A percentile compares a stretch with the other conserved stretches of the same genome.
Evolutionary conservation across 1,140 invertebrate species (phyloP).

Genomic region (Aphidius gifuensis): DNA sequence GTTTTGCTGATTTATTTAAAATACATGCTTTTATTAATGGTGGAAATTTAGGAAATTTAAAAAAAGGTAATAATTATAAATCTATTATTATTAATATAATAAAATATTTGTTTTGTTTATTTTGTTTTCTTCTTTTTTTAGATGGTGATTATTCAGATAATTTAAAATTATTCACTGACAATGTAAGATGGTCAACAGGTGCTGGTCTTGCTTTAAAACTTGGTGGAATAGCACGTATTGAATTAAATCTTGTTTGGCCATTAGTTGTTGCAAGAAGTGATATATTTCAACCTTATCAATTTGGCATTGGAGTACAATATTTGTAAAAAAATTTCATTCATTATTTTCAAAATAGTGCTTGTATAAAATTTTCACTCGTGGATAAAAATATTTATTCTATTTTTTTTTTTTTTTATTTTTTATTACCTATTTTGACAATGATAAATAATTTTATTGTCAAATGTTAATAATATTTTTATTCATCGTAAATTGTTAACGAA

Average conservation of each 20-base stretch:
- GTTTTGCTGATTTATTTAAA: conserved; percentile 76
- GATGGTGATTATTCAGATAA: conserved; percentile 45
- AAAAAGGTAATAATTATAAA: conserved; percentile 17
- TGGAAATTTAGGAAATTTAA: conserved; percentile 68
- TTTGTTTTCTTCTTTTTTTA: conserved; percentile 34
- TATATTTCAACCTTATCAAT: conserved; percentile 47
- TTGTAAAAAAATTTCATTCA: conserved; percentile 36
- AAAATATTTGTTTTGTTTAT: conserved; percentile 28
- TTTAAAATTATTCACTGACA: conserved; percentile 49
- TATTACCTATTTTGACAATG: too few relatives aligned
- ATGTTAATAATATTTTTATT: too few relatives aligned
- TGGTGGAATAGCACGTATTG: conserved; percentile 74
- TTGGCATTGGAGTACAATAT: conserved; percentile 51
- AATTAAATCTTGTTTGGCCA: conserved; percentile 66
- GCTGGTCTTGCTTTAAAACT: conserved; percentile 75
- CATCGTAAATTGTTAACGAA: too few relatives aligned
- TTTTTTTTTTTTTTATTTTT: too few relatives aligned
- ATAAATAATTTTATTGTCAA: too few relatives aligned
- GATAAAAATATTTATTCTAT: too few relatives aligned
- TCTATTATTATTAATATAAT: conserved; percentile 48
- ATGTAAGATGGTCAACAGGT: conserved; percentile 65
- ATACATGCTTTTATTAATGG: conserved; percentile 82
- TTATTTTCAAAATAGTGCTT: conserved; percentile 19
- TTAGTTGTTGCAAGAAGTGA: conserved; percentile 40
- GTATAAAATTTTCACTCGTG: not conserved